A percentile compares a stretch with the other conserved stretches of the same genome.
Conservation (phyloP, 23 tunicate species). For the Oikopleura albicans region DNA sequence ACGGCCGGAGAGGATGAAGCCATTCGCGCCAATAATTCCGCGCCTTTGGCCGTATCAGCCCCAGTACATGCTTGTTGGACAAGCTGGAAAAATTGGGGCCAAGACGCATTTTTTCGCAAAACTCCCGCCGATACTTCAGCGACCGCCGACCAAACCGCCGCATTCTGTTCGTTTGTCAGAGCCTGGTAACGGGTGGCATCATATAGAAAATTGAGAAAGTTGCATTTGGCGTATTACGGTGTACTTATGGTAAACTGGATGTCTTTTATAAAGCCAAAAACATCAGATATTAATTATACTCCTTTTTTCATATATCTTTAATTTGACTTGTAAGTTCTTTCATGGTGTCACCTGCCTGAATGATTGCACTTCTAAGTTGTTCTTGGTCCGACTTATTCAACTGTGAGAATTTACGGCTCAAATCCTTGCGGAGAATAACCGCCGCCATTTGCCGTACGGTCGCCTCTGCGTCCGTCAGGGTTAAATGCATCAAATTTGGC, state of each 20-base stretch:
- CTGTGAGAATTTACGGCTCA: neutral
- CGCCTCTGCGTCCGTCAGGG: neutral
- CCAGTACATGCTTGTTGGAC: neutral
- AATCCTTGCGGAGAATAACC: neutral
- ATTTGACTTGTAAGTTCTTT: too few relatives aligned
- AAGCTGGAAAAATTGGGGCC: neutral
- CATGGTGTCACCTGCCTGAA: too few relatives aligned
- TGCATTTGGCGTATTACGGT: too few relatives aligned
- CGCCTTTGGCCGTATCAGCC: neutral
- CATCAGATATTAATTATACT: too few relatives aligned
- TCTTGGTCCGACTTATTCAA: neutral
- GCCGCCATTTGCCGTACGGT: conserved; percentile 10
- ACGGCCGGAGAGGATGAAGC: neutral
- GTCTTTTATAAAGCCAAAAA: too few relatives aligned
- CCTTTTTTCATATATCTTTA: too few relatives aligned
- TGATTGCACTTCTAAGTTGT: neutral
- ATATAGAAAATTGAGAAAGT: too few relatives aligned
- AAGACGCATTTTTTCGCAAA: neutral
- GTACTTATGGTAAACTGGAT: too few relatives aligned
- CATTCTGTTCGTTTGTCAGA: neutral
- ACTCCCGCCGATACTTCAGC: neutral
- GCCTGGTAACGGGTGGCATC: too few relatives aligned
- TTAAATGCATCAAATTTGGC: conserved; percentile 6
- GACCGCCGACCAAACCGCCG: conserved; percentile 9
- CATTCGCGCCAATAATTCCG: neutral